Conservation (phyloP, 2,797 vertebrate species). For the Ptychadena robeensis region DNA sequence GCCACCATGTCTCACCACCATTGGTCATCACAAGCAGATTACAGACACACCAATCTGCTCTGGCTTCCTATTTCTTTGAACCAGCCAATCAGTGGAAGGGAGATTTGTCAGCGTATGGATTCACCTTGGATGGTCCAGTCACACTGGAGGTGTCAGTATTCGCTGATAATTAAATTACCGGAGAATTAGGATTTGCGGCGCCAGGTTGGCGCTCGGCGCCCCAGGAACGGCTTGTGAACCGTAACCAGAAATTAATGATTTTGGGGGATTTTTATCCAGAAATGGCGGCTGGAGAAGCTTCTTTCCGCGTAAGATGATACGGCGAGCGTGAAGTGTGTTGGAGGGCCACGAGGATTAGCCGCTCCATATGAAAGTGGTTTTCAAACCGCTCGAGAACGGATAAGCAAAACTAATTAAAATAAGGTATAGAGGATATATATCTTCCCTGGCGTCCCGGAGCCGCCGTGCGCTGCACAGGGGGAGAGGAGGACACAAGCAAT, state of each 20-base stretch:
- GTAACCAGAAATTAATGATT: conserved; percentile 6
- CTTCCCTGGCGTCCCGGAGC: conserved; percentile 22
- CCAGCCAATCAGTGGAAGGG: background rate
- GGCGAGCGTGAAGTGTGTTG: conserved; percentile 74
- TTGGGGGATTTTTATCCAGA: conserved; percentile 58
- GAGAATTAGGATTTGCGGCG: background rate
- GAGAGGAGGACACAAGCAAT: background rate
- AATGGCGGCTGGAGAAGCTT: conserved; percentile 62
- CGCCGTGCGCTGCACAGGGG: background rate
- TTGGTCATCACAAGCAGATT: background rate
- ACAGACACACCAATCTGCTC: background rate
- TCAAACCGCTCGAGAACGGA: conserved; percentile 71
- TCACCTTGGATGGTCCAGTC: background rate
- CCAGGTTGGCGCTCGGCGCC: background rate
- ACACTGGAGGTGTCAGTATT: background rate
- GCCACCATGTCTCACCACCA: no score
- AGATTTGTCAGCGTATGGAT: background rate
- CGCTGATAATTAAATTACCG: background rate
- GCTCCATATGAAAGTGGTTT: conserved; percentile 72
- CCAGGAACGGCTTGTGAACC: background rate
- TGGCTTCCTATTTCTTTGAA: background rate
- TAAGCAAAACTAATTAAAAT: conserved; percentile 77
- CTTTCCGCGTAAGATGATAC: conserved; percentile 68
- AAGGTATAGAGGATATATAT: conserved; percentile 64
- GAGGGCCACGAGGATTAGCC: conserved; percentile 76